Evolutionary conservation across 2,888 invertebrate species (phyloP), one percentile per base, ranked within the genome.

Genomic region (Aspidiotus destructor): DNA sequence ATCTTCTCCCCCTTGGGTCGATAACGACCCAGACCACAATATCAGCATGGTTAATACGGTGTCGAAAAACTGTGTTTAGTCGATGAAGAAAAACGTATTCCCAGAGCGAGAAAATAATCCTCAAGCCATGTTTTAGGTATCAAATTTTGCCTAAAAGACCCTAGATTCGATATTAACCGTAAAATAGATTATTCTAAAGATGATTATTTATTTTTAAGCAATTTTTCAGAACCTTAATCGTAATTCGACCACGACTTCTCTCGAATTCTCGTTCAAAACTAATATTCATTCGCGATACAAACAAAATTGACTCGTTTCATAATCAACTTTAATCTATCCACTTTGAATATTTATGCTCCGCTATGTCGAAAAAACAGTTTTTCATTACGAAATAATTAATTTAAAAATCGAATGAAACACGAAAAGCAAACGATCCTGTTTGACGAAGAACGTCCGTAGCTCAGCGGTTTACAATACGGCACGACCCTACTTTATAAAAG

Each of bases 401-500:
- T 41, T 42, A 55, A 55, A n/a, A 17, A 58, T 41, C 17, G 15
- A 42, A 17, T 17, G 57, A 65, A 65, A 58, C 65, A 65, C 65
- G 65, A 57, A 65, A 57, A 65, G 11, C 28, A 17, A 65, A 57
- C 17, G 17, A 55, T 58, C 2, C 8, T 42, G 17, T 42, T 65
- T 15, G 9, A 44, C 42, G 15, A 15, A 17, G 17, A 8, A 40
- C 16, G 11, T 28, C 0, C 28, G 16, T 6, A 8, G 28, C 16
- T 28, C 8, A 11, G 7, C 9, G 11, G 41, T 57, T 57, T 65
- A 57, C 65, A 40, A 44, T 65, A 65, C 65, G 65, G 65, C 57
- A 65, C 57, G 44, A 55, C 44, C 48, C 16, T 42, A 5, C 5
- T 2, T 2, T 58, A 58, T 58, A 58, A 28, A 58, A 10, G 55